These are phyloP conservation scores for Asteroscopus sphinx DNA, from an alignment of 2,888 invertebrate genomes.

Conservation along the genomic window DNA sequence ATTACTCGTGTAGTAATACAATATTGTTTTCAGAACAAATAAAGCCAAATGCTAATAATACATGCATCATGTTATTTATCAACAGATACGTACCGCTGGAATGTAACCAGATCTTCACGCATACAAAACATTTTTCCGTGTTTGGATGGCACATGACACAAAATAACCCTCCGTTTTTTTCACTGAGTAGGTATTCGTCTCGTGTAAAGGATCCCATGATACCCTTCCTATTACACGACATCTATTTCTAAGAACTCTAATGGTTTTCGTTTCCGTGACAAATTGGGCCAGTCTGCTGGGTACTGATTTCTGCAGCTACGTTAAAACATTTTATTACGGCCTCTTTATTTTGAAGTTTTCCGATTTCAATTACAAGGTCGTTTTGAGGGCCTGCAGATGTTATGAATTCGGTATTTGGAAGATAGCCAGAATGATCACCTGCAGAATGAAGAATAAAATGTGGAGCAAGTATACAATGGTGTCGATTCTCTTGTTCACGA, in stretches of 20 bases:
- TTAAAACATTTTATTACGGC: conserved; percentile 21
- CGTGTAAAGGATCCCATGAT: conserved; percentile 40
- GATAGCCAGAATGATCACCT: conserved; percentile 36
- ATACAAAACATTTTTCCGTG: conserved; percentile 36
- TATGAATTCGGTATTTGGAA: conserved; percentile 29
- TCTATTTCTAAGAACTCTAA: conserved; percentile 48
- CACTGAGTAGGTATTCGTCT: conserved; percentile 43
- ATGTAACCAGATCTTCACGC: conserved; percentile 45
- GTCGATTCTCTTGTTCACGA: too few species aligned
- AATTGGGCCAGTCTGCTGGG: conserved; percentile 42
- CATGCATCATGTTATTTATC: conserved; percentile 47
- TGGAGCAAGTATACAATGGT: conserved; percentile 10
- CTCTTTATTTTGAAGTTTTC: conserved; percentile 24
- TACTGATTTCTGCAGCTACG: conserved; percentile 18
- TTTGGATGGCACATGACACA: conserved; percentile 24
- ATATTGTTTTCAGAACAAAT: conserved; percentile 39
- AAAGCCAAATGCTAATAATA: conserved; percentile 33
- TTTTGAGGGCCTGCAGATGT: conserved; percentile 33
- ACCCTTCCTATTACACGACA: conserved; percentile 37
- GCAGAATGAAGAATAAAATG: conserved; percentile 22
- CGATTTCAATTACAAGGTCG: conserved; percentile 22
- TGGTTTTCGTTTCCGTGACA: conserved; percentile 47
- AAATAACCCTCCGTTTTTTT: conserved; percentile 25
- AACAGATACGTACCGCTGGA: conserved; percentile 41
- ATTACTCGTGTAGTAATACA: conserved; percentile 6